phyloP scores from a whole-genome alignment of 2,797 vertebrate genomes.

The Zalophus californianus region DNA sequence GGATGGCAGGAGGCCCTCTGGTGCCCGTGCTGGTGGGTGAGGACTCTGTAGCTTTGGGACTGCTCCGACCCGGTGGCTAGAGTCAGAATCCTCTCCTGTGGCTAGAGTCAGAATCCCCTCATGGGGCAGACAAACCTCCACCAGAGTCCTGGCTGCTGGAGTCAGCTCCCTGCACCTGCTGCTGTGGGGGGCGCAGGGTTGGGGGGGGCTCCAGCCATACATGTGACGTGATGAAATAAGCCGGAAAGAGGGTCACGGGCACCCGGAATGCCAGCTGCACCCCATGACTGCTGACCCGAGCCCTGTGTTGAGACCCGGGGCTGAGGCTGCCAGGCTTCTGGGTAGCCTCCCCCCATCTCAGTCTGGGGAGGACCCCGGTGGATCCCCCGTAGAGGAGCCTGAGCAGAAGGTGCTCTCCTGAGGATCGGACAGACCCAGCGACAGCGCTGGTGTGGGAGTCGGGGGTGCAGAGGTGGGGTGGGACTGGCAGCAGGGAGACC shows the following conservation, averaged over 20 bases:
- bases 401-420: neutral
- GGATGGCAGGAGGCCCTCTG: neutral
- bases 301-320: accelerated
- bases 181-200: accelerated
- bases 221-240: neutral
- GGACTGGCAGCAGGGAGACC: neutral
- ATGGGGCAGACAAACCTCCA: neutral
- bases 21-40: neutral
- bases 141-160: too few species aligned
- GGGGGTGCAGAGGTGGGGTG: neutral
- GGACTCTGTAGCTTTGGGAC: too few species aligned
- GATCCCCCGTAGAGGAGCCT: accelerated
- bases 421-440: accelerated
- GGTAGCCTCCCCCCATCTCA: too few species aligned
- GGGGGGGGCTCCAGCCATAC: accelerated
- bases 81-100: neutral
- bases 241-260: neutral
- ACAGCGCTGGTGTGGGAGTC: accelerated
- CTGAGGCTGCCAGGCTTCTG: neutral
- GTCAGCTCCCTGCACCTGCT: neutral
- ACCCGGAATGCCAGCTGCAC: neutral
- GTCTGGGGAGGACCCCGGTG: neutral
- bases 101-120: neutral
- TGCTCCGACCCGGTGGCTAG: neutral
- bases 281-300: neutral